Evolutionary conservation across 2,113 vertebrate species (phyloP), one percentile per base, ranked within the genome.

Genomic region (Larimichthys crocea): DNA sequence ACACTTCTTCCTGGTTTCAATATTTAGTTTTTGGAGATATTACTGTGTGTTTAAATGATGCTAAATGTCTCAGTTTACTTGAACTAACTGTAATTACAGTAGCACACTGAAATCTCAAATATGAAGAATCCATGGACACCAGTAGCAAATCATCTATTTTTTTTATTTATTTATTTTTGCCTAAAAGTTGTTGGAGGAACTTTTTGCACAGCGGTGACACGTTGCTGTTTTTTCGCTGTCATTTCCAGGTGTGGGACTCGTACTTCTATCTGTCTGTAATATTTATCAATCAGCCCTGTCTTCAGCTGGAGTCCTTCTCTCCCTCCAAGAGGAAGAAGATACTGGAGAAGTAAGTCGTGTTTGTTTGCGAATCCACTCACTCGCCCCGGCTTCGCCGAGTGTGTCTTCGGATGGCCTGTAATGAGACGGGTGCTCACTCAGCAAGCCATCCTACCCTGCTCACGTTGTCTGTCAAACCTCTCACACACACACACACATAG

Each of bases 181-280:
- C 17, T 55, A 15, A 56, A 71, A n/a, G 19, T 24, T 67, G 22
- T 3, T 63, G 65, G 22, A 42, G 40, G 14, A 55, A 11, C 24
- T 35, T 55, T 52, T 64, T 69, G 52, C 7, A 0, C 14, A 42
- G 19, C 7, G 16, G 42, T 76, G 74, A 79, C 66, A 29, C 40
- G 7, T 10, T 65, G 26, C n/a, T 49, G 1, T 79, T 31, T 56
- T 17, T 72, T 4, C 3, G 19, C 20, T 55, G 44, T 67, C 7
- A 64, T 79, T 79, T 88, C 0, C 88, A 99, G 98, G 98, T 99
- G 86, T 99, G 98, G 98, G 98, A 99, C 92, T 99, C 98, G 69
- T 99, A 99, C 90, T 99, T 99, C 94, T 99, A 97, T 76, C 96
- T 99, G 67, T 98, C 98, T 53, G 98, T 99, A 73, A 99, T 99